Evolutionary conservation across 2,797 vertebrate species (phyloP), one percentile per base, ranked within the genome.

Genomic region (Melanotaenia boesemani): DNA sequence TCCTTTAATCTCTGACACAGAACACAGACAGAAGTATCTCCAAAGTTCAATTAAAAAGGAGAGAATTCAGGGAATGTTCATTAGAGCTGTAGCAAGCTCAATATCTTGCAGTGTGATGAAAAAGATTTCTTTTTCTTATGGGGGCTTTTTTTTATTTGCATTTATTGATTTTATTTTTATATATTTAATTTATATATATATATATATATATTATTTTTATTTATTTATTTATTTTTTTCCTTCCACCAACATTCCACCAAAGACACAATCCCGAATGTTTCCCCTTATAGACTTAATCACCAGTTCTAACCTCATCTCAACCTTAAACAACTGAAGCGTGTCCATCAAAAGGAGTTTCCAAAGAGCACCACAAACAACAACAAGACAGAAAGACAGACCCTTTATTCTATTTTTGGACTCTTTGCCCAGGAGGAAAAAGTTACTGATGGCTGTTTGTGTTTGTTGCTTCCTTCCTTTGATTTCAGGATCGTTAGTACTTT

Each of bases 241-340:
- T 39, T 39, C 10, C 11, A n/a, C 1, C 20, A 28, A 62, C 22
- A 20, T 65, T 41, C 32, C 62, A 66, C 71, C 71, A 62, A 67
- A 76, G 52, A 54, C 48, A 70, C 65, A 55, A 59, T 59, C 39
- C 72, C 22, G 50, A 59, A 52, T 5, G 48, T 44, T 54, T 28
- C 62, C 81, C 83, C 87, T 5, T 41, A n/a, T 15, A 80, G 87
- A 34, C 71, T 58, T 79, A 82, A 89, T 90, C 88, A 86, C 75
- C 62, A 28, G 34, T 6, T 39, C 10, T 22, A 63, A 75, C 77
- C 58, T 74, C 13, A 63, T 70, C 30, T 55, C 24, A 76, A 9
- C 68, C 74, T 72, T 22, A 44, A 20, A 48, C 57, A 67, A 81
- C 67, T 79, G 76, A 86, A 61, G 65, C 22, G 54, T 71, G 52